Evolutionary conservation across 1,140 invertebrate genomes (phyloP).

Genomic region (Caenorhabditis tropicalis): DNA sequence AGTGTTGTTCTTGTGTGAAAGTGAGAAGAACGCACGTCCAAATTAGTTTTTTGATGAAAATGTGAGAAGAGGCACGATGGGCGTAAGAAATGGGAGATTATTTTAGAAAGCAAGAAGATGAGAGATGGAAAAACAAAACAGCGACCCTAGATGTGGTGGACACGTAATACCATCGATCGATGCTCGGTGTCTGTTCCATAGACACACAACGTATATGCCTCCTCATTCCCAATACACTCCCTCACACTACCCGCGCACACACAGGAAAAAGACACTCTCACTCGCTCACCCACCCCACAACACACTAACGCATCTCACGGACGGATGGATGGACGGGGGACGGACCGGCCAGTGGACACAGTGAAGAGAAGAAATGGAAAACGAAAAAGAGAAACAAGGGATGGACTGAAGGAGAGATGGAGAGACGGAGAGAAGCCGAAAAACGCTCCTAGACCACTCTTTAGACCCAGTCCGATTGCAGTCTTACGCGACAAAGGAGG

Average conservation of each 20-base stretch:
- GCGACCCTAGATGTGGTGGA: not conserved
- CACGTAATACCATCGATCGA: constrained; percentile 20
- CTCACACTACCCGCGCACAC: constrained; percentile 26
- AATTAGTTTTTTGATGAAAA: not conserved
- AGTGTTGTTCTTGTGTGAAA: not conserved
- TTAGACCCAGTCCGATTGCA: not conserved
- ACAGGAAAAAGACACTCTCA: constrained; percentile 12
- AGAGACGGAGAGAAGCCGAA: not conserved
- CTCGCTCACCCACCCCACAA: not conserved
- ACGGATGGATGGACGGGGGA: constrained; percentile 31
- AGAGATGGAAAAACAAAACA: not conserved
- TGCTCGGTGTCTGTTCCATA: constrained; percentile 33
- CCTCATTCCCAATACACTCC: constrained; percentile 29
- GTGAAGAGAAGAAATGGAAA: not conserved
- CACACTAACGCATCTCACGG: constrained; percentile 30
- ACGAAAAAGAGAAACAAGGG: not conserved
- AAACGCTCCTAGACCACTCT: not conserved
- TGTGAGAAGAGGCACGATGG: not conserved
- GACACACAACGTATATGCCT: not conserved
- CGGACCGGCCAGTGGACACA: constrained; percentile 8
- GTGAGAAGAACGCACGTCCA: not conserved
- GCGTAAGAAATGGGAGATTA: not conserved
- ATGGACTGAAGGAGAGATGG: not conserved
- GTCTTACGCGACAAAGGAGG: not conserved
- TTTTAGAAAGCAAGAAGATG: not conserved